Conservation (phyloP, 2,113 vertebrate genomes). For the Amphiprion percula region DNA sequence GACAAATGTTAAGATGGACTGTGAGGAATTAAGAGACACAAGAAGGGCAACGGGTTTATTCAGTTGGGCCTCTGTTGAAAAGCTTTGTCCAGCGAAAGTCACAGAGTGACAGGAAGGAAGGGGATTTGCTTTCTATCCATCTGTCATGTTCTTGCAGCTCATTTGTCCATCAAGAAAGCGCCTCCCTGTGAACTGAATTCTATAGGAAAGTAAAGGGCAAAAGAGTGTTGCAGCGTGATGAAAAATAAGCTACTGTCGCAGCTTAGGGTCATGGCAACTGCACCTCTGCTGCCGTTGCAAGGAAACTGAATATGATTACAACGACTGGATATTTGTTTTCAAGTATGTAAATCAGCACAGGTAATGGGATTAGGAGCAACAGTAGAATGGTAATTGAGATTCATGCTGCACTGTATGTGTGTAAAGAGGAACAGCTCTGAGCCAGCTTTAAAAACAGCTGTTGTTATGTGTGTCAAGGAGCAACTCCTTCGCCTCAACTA, state of each 20-base stretch:
- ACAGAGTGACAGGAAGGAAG: not conserved
- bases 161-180: not conserved
- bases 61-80: slow-evolving; percentile 1
- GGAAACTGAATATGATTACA: slow-evolving; percentile 35
- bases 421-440: slow-evolving; percentile 17
- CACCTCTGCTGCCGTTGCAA: slow-evolving; percentile 8
- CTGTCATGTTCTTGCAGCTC: slow-evolving; percentile 15
- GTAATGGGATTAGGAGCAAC: slow-evolving; percentile 46
- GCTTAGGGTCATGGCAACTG: slow-evolving; percentile 53
- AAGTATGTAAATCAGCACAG: slow-evolving; percentile 49
- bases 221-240: not conserved
- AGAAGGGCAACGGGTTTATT: slow-evolving; percentile 5
- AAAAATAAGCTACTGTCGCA: slow-evolving; percentile 12
- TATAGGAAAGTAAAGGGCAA: not conserved
- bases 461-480: slow-evolving; percentile 45
- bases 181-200: not conserved
- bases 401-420: not conserved
- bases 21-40: slow-evolving; percentile 18
- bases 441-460: slow-evolving; percentile 30
- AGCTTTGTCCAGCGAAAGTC: slow-evolving; percentile 14
- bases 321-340: slow-evolving; percentile 48
- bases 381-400: slow-evolving; percentile 33
- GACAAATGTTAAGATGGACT: not conserved
- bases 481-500: slow-evolving; percentile 47
- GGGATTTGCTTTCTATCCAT: not conserved